Conservation (phyloP, 37 sponge, comb jelly and placozoan genomes). For the Haliclona indistincta region DNA sequence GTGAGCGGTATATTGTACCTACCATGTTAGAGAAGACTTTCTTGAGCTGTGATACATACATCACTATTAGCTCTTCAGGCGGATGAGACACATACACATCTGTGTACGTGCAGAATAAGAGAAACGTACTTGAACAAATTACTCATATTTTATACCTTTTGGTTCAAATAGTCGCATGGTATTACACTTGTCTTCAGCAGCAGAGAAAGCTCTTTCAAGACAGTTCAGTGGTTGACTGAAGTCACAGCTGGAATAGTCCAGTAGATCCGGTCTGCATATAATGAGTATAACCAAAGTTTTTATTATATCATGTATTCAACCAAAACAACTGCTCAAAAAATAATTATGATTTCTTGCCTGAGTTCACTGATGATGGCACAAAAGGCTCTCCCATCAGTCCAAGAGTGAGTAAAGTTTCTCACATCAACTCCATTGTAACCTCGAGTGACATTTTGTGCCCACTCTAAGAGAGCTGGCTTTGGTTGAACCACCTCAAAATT, state of each 20-base stretch:
- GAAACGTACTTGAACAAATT: too few relatives aligned
- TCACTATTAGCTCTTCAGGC: conserved; percentile 87
- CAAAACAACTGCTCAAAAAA: too few relatives aligned
- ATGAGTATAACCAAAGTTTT: too few relatives aligned
- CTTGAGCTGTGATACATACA: conserved; percentile 80
- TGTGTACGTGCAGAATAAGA: too few relatives aligned
- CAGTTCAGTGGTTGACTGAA: conserved; percentile 56
- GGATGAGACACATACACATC: conserved; percentile 80
- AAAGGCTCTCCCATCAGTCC: conserved; percentile 82
- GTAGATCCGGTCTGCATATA: conserved; percentile 85
- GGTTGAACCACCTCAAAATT: conserved; percentile 79
- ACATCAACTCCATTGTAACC: conserved; percentile 74
- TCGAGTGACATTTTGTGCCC: conserved; percentile 70
- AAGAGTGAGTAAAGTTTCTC: conserved; percentile 75
- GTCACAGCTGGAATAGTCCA: conserved; percentile 75
- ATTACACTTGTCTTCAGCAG: conserved; percentile 66
- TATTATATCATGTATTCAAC: too few relatives aligned
- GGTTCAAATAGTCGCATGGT: conserved; percentile 76
- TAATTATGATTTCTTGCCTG: too few relatives aligned
- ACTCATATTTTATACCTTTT: conserved; percentile 71
- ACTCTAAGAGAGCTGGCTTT: conserved; percentile 52
- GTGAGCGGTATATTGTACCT: too few relatives aligned
- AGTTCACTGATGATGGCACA: conserved; percentile 86
- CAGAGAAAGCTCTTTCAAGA: conserved; percentile 70
- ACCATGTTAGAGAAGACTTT: conserved; percentile 74